Base-by-base conservation (phyloP, 2,888 invertebrate genomes). In the Mechanitis mazaeus region DNA sequence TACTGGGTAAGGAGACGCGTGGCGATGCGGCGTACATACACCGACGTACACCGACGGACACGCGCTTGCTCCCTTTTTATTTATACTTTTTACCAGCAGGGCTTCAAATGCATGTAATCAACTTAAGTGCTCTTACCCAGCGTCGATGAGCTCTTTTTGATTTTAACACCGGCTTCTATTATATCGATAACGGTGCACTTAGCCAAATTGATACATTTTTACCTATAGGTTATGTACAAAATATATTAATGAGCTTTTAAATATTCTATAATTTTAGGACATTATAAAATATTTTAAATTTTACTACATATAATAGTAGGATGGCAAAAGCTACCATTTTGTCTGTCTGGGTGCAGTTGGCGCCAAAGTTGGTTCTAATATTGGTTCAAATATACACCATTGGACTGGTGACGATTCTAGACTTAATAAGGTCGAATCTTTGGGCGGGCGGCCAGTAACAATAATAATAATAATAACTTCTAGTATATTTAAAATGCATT, bases 101-200 rank as follows among this genome's bases (percentile, higher is more conserved):
- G 80, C 81, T 81, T 83, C 82, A 66, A 70, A 68, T 65, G 67
- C 63, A 74, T 79, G 86, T 88, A 91, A 91, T 91, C 87, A 90
- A 89, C 87, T 91, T 91, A 91, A 91, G 87, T 90, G 91, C 88
- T 85, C 80, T 83, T 84, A 70, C 79, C 74, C 74, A 77, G 78
- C 77, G 78, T 71, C 80, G 77, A 83, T 81, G 79, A 78, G 79
- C 75, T 73, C 80, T 87, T 85, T 87, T 87, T 84, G 82, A 86
- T 87, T 85, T 81, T 78, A 82, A 78, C 76, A 62, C 66, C 66
- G 70, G 69, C 70, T 73, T 72, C 75, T 76, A 76, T 75, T 75
- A 75, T 72, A 71, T 61, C 74, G 79, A 85, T 85, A 82, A 77
- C 75, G 76, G 76, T 62, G 76, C 81, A 84, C 84, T 85, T 82